These are phyloP conservation scores for Elymnias hypermnestra DNA, from an alignment of 1,140 invertebrate species.

Conservation along the genomic window DNA sequence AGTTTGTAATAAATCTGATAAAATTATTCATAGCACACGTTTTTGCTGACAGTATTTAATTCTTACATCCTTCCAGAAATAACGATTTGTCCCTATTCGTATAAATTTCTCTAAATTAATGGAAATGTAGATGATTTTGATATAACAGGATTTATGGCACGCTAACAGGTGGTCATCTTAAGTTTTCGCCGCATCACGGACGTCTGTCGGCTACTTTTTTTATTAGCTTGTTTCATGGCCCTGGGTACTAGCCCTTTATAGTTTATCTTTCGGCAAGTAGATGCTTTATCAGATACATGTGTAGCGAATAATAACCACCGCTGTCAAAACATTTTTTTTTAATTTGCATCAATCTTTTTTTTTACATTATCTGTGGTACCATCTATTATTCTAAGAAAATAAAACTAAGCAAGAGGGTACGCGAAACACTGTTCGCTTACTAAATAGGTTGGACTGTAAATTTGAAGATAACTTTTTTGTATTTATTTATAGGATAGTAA, in stretches of 20 bases:
- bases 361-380: conserved; percentile 33
- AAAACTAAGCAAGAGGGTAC: conserved; percentile 13
- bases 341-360: conserved; percentile 14
- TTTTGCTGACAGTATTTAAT: conserved; percentile 26
- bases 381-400: conserved; percentile 46
- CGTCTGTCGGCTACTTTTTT: conserved; percentile 28
- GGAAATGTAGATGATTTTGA: conserved; percentile 52
- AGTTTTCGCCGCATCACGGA: conserved; percentile 34
- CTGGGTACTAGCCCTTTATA: no score
- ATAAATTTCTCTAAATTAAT: conserved; percentile 72
- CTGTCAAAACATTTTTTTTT: conserved; percentile 27
- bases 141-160: conserved; percentile 54
- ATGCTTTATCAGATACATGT: no score
- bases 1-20: no score
- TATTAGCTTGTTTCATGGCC: no score
- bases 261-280: no score
- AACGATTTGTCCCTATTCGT: conserved; percentile 52
- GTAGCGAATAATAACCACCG: conserved; percentile 36
- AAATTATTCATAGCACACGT: no score
- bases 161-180: conserved; percentile 60
- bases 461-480: no score
- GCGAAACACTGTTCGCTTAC: conserved; percentile 19
- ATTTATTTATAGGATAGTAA: no score
- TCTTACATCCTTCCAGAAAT: conserved; percentile 35
- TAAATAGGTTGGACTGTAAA: no score